These are phyloP conservation scores for Teleogryllus oceanicus DNA, from an alignment of 2,888 invertebrate genomes.

Conservation along the genomic window DNA sequence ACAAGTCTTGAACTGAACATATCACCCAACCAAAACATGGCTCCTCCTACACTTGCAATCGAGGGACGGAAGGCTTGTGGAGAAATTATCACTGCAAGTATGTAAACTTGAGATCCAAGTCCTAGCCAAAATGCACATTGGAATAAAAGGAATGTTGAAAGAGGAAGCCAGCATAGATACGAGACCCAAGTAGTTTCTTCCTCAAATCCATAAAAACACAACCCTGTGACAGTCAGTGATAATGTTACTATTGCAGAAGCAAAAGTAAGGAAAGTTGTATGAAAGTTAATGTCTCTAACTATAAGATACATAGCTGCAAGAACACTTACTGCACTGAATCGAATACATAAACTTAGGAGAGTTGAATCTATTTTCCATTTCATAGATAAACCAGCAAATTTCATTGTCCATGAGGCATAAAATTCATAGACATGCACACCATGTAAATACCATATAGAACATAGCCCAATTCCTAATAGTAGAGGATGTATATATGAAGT, in stretches of 20 bases:
- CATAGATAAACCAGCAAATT: background rate
- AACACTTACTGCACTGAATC: background rate
- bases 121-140: background rate
- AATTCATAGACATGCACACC: background rate
- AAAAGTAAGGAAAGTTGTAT: background rate
- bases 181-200: background rate
- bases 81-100: background rate
- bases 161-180: background rate
- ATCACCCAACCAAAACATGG: background rate
- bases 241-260: background rate
- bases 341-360: background rate
- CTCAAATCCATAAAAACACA: constrained; percentile 7
- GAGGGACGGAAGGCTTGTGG: constrained; percentile 5
- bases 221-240: background rate
- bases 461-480: background rate
- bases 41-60: background rate
- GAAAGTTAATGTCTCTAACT: background rate
- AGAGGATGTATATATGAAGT: background rate
- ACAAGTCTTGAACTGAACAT: constrained; percentile 20
- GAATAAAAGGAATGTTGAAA: background rate
- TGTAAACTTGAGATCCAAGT: background rate
- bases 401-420: background rate
- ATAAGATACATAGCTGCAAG: background rate
- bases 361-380: constrained; percentile 1
- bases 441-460: background rate